phyloP scores from a whole-genome alignment of 2,113 vertebrate genomes.

The Lethenteron camtschaticum region DNA sequence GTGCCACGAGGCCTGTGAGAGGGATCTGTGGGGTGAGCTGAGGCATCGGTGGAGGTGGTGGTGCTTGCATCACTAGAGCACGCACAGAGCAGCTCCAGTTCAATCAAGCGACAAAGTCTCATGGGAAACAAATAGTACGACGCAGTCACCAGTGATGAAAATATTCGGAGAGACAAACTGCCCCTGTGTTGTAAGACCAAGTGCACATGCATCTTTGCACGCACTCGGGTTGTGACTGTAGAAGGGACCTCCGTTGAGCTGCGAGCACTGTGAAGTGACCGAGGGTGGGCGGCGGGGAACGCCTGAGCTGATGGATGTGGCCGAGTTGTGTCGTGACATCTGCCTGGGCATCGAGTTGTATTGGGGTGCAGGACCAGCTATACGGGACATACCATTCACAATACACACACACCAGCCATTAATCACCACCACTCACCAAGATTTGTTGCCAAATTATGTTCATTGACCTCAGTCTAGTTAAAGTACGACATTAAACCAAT shows the following conservation, averaged over 20 bases:
- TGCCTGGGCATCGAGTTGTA: slow-evolving; percentile 97
- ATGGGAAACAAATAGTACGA: too few species aligned
- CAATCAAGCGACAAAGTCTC: too few species aligned
- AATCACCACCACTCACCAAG: too few species aligned
- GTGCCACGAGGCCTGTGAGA: slow-evolving; percentile 99
- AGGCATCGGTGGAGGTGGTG: slow-evolving; percentile 87
- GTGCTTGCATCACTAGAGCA: slow-evolving; percentile 73
- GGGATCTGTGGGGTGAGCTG: slow-evolving; percentile 99
- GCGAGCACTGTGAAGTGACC: slow-evolving; percentile 77
- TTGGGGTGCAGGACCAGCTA: slow-evolving; percentile 65
- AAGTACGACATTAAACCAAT: too few species aligned
- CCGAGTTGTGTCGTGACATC: slow-evolving; percentile 94
- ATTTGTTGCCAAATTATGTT: too few species aligned
- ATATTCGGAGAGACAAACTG: too few species aligned
- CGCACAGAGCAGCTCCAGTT: slow-evolving; percentile 18
- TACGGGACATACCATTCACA: too few species aligned
- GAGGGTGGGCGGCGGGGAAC: slow-evolving; percentile 76
- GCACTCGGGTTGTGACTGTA: slow-evolving; percentile 97
- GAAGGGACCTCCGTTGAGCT: slow-evolving; percentile 82
- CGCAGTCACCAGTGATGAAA: too few species aligned
- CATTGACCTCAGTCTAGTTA: too few species aligned
- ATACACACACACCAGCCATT: too few species aligned
- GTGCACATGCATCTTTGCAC: slow-evolving; percentile 11
- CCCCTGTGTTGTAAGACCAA: too few species aligned
- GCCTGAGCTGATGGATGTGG: slow-evolving; percentile 80